phyloP scores from a whole-genome alignment of 1,140 invertebrate species.

The Trissolcus basalis region DNA sequence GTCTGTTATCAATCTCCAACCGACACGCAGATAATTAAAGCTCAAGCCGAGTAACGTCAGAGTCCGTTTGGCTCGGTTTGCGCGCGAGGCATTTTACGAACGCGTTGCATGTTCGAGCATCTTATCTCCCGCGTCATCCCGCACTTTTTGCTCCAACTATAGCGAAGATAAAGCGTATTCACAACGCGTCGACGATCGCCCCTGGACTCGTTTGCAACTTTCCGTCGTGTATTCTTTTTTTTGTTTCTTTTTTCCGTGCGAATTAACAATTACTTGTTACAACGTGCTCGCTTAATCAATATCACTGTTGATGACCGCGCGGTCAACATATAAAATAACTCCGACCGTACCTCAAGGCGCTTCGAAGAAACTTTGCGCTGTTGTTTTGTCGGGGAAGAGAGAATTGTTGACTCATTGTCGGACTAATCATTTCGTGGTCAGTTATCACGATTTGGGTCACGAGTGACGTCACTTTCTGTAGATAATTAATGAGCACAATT shows the following conservation, averaged over 20 bases:
- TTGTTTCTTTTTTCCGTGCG: conserved; percentile 24
- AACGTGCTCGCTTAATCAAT: conserved; percentile 40
- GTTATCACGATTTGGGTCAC: conserved; percentile 24
- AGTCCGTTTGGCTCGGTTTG: conserved; percentile 43
- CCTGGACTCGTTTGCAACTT: conserved; percentile 42
- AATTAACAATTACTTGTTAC: conserved; percentile 56
- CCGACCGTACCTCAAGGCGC: no score
- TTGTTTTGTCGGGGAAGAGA: no score
- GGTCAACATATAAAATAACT: no score
- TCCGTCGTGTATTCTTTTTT: conserved; percentile 26
- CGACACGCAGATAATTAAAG: conserved; percentile 70
- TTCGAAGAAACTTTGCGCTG: no score
- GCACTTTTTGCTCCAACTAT: conserved; percentile 60
- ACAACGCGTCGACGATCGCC: conserved; percentile 49
- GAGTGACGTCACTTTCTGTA: conserved; percentile 11
- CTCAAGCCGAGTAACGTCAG: conserved; percentile 44
- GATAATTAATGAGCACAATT: conserved; percentile 47
- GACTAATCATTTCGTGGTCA: conserved; percentile 6
- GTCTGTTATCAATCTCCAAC: conserved; percentile 66
- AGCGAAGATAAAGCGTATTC: conserved; percentile 57
- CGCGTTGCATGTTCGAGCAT: conserved; percentile 69
- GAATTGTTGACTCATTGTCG: not conserved
- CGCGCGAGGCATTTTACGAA: conserved; percentile 65
- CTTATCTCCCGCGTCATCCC: conserved; percentile 68
- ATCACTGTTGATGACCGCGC: conserved; percentile 8